Evolutionary conservation across 2,113 vertebrate genomes (phyloP), one percentile per base, ranked within the genome.

Genomic region (Centropus bengalensis): DNA sequence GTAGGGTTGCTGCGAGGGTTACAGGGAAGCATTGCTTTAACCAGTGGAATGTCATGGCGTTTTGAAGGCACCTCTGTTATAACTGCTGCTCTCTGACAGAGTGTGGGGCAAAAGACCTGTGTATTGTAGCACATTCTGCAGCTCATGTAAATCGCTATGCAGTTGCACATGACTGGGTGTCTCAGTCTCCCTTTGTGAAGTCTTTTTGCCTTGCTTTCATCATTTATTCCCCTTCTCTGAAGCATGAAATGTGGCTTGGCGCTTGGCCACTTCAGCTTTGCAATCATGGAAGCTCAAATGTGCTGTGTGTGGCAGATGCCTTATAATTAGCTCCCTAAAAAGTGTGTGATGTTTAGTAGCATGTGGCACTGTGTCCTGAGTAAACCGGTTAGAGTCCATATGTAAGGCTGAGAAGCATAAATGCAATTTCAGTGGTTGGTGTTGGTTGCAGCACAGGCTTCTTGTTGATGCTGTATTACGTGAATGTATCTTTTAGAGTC

Each of bases 181-280:
- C 90, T 96, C 93, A 0, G 54, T 86, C 89, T 91, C 85, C 93
- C 83, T 96, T 97, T 97, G 96, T 97, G 77, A 93, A 96, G 62
- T 81, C 88, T 89, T 91, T 96, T 95, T 96, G 88, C 82, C 86
- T 83, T 60, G 94, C 92, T 96, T 95, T 95, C 88, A 94, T 93
- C 96, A 84, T 95, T 96, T 95, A 96, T 97, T 96, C 69, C 92
- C 69, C 66, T 97, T 91, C 94, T 95, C 86, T 96, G 96, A 95
- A 96, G 96, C 95, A 93, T 97, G 93, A 97, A 97, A 95, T 96
- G 93, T 58, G 92, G 66, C 49, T 93, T 97, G 95, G 96, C 94
- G 2, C 88, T 91, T 62, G 9, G 96, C 96, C 96, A 96, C 81
- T 82, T 92, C 93, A 51, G 93, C 86, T 97, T 96, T 91, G 80